These are phyloP conservation scores for Gila orcuttii DNA, from an alignment of 2,113 vertebrate species.

Conservation along the genomic window DNA sequence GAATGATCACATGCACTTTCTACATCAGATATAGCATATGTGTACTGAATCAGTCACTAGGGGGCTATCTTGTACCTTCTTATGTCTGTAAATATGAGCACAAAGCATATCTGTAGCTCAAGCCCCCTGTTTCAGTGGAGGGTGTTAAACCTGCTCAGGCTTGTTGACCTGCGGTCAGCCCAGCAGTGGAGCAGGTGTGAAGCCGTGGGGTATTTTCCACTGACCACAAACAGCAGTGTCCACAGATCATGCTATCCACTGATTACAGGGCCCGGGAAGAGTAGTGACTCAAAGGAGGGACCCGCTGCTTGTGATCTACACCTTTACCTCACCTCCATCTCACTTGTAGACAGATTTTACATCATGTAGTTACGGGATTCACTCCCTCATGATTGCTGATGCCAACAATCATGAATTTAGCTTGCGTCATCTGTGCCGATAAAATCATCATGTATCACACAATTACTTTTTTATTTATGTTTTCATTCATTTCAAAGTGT, in stretches of 20 bases:
- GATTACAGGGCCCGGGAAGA: conserved; percentile 54
- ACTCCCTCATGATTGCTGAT: conserved; percentile 37
- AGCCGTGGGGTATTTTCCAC: conserved; percentile 41
- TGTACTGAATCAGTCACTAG: conserved; percentile 57
- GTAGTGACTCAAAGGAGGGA: conserved; percentile 16
- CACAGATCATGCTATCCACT: conserved; percentile 27
- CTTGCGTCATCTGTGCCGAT: background rate
- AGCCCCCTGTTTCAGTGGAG: background rate
- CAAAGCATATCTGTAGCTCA: background rate
- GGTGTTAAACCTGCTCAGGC: conserved; percentile 40
- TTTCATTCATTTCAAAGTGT: background rate
- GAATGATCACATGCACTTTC: background rate
- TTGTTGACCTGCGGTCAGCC: conserved; percentile 33
- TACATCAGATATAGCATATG: background rate
- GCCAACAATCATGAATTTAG: conserved; percentile 18
- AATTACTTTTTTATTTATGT: background rate
- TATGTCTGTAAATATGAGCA: background rate
- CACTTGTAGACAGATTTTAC: conserved; percentile 37
- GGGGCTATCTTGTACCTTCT: conserved; percentile 62
- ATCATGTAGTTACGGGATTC: conserved; percentile 18
- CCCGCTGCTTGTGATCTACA: conserved; percentile 43
- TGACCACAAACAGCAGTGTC: conserved; percentile 48
- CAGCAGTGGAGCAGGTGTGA: conserved; percentile 51
- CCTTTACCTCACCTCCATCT: conserved; percentile 51
- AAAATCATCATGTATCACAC: background rate